A percentile compares a stretch with the other conserved stretches of the same genome.
Conservation (phyloP, 1,140 invertebrate genomes). For the Euura saliciscinereae region DNA sequence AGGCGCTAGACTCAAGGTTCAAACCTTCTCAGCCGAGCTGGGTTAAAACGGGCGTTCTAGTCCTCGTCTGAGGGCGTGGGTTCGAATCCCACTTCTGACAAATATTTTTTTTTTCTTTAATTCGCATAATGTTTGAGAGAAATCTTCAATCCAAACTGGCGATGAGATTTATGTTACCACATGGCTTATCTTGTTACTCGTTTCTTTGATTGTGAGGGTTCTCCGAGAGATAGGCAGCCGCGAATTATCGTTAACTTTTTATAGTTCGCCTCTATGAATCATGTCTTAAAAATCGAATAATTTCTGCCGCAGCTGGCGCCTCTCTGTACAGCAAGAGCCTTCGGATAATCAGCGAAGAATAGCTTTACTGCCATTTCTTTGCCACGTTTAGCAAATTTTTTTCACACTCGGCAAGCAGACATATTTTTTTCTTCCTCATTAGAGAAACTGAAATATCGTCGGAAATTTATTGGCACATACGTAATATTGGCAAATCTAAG, state of each 20-base stretch:
- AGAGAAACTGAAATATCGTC: too few species aligned
- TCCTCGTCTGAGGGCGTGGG: slow-evolving; percentile 84
- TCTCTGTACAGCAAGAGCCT: background rate
- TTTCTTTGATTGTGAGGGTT: too few species aligned
- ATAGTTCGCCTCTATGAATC: background rate
- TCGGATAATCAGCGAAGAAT: background rate
- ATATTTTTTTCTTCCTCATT: too few species aligned
- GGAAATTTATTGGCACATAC: too few species aligned
- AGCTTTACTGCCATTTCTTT: background rate
- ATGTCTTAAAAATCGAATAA: background rate
- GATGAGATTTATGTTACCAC: too few species aligned
- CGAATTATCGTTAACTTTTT: background rate
- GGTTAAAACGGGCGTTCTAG: slow-evolving; percentile 65
- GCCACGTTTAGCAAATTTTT: background rate
- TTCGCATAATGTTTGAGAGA: slow-evolving; percentile 48
- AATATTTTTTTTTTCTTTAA: slow-evolving; percentile 60
- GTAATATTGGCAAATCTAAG: too few species aligned
- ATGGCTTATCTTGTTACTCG: too few species aligned
- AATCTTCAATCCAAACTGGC: background rate
- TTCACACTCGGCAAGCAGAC: too few species aligned
- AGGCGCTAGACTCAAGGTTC: slow-evolving; percentile 73
- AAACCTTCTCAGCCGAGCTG: slow-evolving; percentile 50
- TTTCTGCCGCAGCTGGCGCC: background rate
- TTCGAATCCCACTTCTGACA: slow-evolving; percentile 89
- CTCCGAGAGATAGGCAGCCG: background rate